These are phyloP conservation scores for Rhadina sibilatrix DNA, from an alignment of 2,113 vertebrate species.

Conservation along the genomic window DNA sequence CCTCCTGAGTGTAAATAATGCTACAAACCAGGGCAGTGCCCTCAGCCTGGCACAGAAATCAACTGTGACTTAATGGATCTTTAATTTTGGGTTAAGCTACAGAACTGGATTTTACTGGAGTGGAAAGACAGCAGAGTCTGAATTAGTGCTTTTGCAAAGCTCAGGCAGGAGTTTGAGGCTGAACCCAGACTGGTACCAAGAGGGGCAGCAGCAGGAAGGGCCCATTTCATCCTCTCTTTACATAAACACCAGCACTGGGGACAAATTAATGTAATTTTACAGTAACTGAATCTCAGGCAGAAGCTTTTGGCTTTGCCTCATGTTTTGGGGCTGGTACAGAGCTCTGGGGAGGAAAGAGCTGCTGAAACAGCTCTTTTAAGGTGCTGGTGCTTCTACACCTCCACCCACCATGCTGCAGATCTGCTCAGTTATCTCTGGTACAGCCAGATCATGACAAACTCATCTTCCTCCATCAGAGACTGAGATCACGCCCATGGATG, in stretches of 20 bases:
- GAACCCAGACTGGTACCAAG: background rate
- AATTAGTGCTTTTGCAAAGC: background rate
- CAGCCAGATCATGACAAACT: background rate
- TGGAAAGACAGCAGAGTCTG: background rate
- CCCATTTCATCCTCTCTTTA: background rate
- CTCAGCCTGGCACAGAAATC: accelerated
- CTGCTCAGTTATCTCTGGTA: background rate
- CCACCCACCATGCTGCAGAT: background rate
- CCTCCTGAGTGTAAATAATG: background rate
- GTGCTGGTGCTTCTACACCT: background rate
- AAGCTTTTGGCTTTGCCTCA: background rate
- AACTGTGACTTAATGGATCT: background rate
- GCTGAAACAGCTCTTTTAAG: background rate
- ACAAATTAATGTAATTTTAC: background rate
- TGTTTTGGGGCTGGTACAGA: background rate
- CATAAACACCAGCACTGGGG: accelerated
- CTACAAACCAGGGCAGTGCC: background rate
- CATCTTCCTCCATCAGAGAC: background rate
- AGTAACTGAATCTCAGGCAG: background rate
- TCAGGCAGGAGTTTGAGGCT: background rate
- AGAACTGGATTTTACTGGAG: background rate
- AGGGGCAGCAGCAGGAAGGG: background rate
- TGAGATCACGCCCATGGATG: accelerated
- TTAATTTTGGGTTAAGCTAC: background rate
- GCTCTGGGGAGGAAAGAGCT: background rate